Evolutionary conservation across 2,113 vertebrate genomes (phyloP).

Genomic region (Galbula dea): DNA sequence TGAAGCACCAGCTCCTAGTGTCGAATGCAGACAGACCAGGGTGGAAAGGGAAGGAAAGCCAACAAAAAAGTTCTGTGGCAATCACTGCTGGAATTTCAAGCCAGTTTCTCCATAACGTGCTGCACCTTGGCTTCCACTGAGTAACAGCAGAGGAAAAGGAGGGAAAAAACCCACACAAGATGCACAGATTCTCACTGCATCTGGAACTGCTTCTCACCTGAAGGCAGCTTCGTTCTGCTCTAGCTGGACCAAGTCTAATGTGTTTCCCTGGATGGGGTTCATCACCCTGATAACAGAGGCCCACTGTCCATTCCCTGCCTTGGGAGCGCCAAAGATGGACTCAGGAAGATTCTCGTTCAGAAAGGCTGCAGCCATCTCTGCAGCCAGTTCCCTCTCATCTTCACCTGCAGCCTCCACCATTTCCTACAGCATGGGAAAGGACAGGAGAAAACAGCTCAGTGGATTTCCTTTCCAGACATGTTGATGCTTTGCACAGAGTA

Average conservation of each 20-base stretch:
- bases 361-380: constrained; percentile 98
- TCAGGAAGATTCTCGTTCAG: constrained; percentile 96
- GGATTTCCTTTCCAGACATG: neutral
- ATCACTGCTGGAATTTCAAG: neutral
- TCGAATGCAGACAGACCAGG: neutral
- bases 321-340: constrained; percentile 94
- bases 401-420: constrained; percentile 99
- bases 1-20: neutral
- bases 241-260: constrained; percentile 91
- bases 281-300: constrained; percentile 93
- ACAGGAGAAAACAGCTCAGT: neutral
- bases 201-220: constrained; percentile 76
- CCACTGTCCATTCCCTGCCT: constrained; percentile 96
- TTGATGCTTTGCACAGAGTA: neutral
- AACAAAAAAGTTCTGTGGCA: neutral
- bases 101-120: neutral
- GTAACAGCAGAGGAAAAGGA: neutral
- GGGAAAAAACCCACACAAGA: accelerated
- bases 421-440: constrained; percentile 73
- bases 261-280: constrained; percentile 95
- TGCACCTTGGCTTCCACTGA: neutral
- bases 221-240: constrained; percentile 98
- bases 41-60: neutral
- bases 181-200: neutral
- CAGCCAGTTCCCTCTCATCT: constrained; percentile 93